These are phyloP conservation scores for Argya squamiceps DNA, from an alignment of 2,797 vertebrate genomes.

Conservation along the genomic window DNA sequence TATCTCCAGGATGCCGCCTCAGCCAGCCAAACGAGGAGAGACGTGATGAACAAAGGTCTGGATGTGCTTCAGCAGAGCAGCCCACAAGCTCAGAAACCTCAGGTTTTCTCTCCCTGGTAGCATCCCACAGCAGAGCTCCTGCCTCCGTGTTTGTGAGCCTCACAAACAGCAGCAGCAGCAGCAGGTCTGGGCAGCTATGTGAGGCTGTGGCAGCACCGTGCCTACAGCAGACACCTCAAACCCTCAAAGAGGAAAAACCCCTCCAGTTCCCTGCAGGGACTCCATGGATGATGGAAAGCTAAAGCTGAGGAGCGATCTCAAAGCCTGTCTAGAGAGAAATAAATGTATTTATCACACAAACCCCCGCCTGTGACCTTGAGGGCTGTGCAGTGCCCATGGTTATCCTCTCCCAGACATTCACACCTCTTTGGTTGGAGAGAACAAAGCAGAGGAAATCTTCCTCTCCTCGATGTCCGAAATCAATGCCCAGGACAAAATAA, in stretches of 20 bases:
- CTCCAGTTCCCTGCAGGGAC: not conserved
- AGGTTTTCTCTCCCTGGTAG: not conserved
- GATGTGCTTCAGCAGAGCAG: not conserved
- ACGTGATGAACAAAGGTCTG: not conserved
- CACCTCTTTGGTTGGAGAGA: not conserved
- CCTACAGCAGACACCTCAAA: not conserved
- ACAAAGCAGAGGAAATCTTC: not conserved
- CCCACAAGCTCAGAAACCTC: not conserved
- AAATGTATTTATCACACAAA: not conserved
- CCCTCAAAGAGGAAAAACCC: not conserved
- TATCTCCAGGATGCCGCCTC: not conserved
- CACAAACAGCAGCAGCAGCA: not conserved
- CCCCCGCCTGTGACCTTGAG: not conserved
- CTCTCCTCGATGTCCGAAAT: accelerated
- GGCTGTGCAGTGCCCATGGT: not conserved
- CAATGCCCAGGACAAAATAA: not conserved
- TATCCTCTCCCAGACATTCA: not conserved
- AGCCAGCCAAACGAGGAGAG: constrained; percentile 8
- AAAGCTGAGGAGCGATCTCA: not conserved
- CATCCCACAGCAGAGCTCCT: constrained; percentile 2
- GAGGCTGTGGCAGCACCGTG: not conserved
- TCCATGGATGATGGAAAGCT: not conserved
- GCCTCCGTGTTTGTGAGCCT: not conserved
- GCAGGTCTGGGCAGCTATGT: not conserved
- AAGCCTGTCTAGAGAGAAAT: not conserved